These are phyloP conservation scores for Macroteleia sp. DNA, from an alignment of 2,888 invertebrate species.

Conservation along the genomic window DNA sequence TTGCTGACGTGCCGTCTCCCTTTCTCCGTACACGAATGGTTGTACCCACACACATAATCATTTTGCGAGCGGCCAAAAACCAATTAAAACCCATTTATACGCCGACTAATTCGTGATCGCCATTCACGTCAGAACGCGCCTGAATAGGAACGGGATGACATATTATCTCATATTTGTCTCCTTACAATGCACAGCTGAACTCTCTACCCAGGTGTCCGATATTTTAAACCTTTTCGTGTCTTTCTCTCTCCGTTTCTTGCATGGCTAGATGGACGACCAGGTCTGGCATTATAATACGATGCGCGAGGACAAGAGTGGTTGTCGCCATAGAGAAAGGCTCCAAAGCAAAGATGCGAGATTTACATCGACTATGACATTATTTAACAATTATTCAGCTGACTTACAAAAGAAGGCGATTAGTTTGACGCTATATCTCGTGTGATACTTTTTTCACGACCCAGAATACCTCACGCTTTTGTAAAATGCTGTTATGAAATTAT, in stretches of 20 bases:
- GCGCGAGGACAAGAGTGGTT: conserved; percentile 16
- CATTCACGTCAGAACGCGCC: conserved; percentile 72
- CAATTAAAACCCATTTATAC: conserved; percentile 81
- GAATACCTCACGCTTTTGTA: no score
- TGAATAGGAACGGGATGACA: conserved; percentile 79
- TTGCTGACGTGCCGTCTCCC: conserved; percentile 39
- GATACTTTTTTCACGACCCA: no score
- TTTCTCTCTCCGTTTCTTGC: conserved; percentile 68
- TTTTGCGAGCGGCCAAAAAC: conserved; percentile 56
- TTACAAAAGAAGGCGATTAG: no score
- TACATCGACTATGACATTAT: conserved; percentile 21
- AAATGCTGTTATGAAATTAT: no score
- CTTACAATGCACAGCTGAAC: conserved; percentile 78
- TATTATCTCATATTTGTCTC: conserved; percentile 83
- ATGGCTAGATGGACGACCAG: conserved; percentile 60
- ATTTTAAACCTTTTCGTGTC: conserved; percentile 75
- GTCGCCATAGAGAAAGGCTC: conserved; percentile 19
- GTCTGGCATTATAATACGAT: conserved; percentile 71
- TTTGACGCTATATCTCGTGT: no score
- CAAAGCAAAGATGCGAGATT: conserved; percentile 33
- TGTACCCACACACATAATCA: conserved; percentile 46
- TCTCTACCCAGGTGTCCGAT: conserved; percentile 79
- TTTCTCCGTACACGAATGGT: conserved; percentile 15
- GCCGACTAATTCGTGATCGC: conserved; percentile 78
- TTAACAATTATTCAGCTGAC: conserved; percentile 13